A percentile compares a stretch with the other conserved stretches of the same genome.
phyloP scores from a whole-genome alignment of 2,888 invertebrate genomes.

The Ennomos quercinarius region DNA sequence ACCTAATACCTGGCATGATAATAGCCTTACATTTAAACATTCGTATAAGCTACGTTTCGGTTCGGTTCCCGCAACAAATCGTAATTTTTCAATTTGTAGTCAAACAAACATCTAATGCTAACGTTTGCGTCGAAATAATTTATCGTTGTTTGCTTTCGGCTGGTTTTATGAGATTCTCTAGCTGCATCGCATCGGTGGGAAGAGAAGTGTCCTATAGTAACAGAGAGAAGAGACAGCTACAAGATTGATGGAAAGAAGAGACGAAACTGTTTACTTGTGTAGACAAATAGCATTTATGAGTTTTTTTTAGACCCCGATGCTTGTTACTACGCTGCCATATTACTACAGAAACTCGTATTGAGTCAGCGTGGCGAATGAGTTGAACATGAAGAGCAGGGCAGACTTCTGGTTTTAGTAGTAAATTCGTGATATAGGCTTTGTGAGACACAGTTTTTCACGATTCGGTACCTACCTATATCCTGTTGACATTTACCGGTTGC shows the following conservation, averaged over 20 bases:
- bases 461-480: neutral
- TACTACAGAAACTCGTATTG: too few species aligned
- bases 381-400: too few species aligned
- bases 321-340: too few species aligned
- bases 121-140: slow-evolving; percentile 30
- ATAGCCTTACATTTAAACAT: slow-evolving; percentile 2
- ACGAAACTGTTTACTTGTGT: too few species aligned
- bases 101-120: slow-evolving; percentile 28
- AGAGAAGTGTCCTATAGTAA: slow-evolving; percentile 1
- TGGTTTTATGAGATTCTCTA: slow-evolving; percentile 32
- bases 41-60: neutral
- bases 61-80: slow-evolving; percentile 16
- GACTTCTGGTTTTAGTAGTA: too few species aligned
- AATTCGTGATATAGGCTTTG: too few species aligned
- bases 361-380: too few species aligned
- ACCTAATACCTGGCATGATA: slow-evolving; percentile 1
- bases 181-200: slow-evolving; percentile 19
- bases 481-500: slow-evolving; percentile 10
- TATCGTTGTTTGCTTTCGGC: slow-evolving; percentile 30
- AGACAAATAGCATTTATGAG: too few species aligned
- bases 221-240: neutral
- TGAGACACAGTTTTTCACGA: too few species aligned
- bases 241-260: neutral
- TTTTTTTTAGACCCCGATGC: too few species aligned
- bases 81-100: slow-evolving; percentile 24